Percentiles rank a stretch among this genome's conserved stretches.
phyloP scores from a whole-genome alignment of 2,113 vertebrate species.

The Thunnus maccoyii region DNA sequence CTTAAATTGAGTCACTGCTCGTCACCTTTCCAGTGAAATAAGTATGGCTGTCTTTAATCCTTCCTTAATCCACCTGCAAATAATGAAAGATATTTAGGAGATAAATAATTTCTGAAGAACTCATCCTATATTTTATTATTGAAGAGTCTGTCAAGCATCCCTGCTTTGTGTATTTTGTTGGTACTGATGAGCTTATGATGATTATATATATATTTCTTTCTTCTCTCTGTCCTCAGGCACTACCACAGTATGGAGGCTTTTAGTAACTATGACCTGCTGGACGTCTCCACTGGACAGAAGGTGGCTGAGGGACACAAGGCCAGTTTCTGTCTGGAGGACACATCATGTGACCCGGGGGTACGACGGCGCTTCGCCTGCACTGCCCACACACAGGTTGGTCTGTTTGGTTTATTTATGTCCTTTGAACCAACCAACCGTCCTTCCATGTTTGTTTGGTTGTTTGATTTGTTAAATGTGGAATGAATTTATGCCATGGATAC shows the following conservation, averaged over 20 bases:
- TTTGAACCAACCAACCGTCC: not conserved
- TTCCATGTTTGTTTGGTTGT: not conserved
- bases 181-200: too few species aligned
- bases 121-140: not conserved
- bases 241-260: conserved; percentile 91
- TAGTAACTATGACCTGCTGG: conserved; percentile 87
- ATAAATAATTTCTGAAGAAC: not conserved
- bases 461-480: not conserved
- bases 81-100: too few species aligned
- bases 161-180: not conserved
- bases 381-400: conserved; percentile 86
- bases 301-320: conserved; percentile 89
- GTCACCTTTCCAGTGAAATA: not conserved
- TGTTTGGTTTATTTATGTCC: too few species aligned
- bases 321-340: conserved; percentile 90
- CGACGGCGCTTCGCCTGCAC: conserved; percentile 87
- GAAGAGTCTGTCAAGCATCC: not conserved
- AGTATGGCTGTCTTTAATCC: not conserved
- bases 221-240: conserved; percentile 72
- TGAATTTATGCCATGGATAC: not conserved
- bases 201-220: not conserved
- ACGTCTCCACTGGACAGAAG: conserved; percentile 76
- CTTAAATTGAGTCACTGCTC: not conserved
- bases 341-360: conserved; percentile 83
- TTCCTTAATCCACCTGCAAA: too few species aligned